phyloP scores from a whole-genome alignment of 2,888 invertebrate species.

The Crioceris asparagi region DNA sequence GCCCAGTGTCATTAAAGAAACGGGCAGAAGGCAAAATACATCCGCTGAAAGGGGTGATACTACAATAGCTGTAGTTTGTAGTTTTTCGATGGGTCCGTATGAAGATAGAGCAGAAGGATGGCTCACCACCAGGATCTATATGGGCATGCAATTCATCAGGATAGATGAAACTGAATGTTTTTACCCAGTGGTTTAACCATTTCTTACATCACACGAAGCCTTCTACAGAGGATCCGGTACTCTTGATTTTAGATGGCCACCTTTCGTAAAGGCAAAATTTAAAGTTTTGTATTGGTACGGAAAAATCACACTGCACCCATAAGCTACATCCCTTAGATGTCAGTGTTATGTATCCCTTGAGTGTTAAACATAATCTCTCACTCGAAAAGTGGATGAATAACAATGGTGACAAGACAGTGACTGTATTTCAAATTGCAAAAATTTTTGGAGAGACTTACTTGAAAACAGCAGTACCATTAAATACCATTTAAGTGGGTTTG shows the following conservation, averaged over 20 bases:
- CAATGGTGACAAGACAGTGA: neutral
- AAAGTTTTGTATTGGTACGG: neutral
- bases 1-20: too few relatives aligned
- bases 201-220: neutral
- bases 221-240: neutral
- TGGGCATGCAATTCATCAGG: neutral
- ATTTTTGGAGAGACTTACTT: neutral
- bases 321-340: neutral
- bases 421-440: slow-evolving; percentile 1
- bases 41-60: slow-evolving; percentile 1
- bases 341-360: neutral
- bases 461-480: neutral
- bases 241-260: slow-evolving; percentile 1
- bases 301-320: neutral
- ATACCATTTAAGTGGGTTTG: neutral
- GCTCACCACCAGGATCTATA: neutral
- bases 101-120: neutral
- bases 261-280: neutral
- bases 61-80: neutral
- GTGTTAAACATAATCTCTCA: neutral
- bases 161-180: neutral
- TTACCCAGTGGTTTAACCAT: neutral
- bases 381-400: slow-evolving; percentile 1
- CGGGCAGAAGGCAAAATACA: neutral
- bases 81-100: neutral